These are phyloP conservation scores for Lomographa bimaculata DNA, from an alignment of 2,888 invertebrate species.

Conservation along the genomic window DNA sequence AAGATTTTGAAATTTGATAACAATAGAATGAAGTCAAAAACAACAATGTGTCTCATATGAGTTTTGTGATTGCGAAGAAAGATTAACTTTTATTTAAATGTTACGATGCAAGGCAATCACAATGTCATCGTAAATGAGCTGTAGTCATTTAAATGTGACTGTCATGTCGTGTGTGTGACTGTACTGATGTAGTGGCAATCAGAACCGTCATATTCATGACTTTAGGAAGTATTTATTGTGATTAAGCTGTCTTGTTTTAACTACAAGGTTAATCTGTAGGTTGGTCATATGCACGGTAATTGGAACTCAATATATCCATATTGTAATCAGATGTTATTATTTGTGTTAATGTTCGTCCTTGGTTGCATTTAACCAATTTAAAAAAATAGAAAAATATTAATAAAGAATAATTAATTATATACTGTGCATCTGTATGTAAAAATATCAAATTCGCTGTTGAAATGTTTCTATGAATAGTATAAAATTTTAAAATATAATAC, in stretches of 20 bases:
- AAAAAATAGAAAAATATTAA: too few species aligned
- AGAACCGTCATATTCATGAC: conserved; percentile 18
- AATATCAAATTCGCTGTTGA: too few species aligned
- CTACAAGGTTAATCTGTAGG: conserved; percentile 19
- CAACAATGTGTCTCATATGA: conserved; percentile 28
- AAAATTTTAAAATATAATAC: too few species aligned
- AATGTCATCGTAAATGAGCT: conserved; percentile 21
- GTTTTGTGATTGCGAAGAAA: conserved; percentile 19
- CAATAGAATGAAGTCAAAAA: conserved; percentile 9
- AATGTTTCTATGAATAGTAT: too few species aligned
- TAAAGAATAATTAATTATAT: too few species aligned
- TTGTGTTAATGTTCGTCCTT: too few species aligned
- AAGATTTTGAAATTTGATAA: conserved; percentile 27
- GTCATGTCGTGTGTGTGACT: too few species aligned
- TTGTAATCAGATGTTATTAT: not conserved
- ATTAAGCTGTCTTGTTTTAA: conserved; percentile 17
- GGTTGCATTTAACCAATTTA: too few species aligned
- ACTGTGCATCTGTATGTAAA: too few species aligned
- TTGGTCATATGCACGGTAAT: too few species aligned
- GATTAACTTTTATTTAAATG: conserved; percentile 23
- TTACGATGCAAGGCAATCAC: conserved; percentile 24
- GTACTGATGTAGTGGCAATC: not conserved
- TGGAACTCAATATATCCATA: too few species aligned
- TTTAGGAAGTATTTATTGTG: conserved; percentile 28
- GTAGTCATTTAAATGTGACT: too few species aligned